These are phyloP conservation scores for Saturnia pavonia DNA, from an alignment of 2,888 invertebrate species.

Conservation along the genomic window DNA sequence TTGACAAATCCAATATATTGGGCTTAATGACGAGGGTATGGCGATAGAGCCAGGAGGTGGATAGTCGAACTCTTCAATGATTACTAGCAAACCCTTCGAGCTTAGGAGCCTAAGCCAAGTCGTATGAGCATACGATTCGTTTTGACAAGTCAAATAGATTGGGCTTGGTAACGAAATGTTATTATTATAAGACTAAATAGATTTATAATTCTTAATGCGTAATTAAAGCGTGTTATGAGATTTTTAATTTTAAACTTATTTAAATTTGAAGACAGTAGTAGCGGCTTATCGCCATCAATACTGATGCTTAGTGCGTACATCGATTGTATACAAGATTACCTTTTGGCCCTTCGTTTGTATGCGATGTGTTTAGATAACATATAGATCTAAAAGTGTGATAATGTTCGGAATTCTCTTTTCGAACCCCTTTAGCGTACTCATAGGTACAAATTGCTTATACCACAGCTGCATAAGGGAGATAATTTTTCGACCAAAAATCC, in stretches of 20 bases:
- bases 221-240: no score
- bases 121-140: no score
- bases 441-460: not conserved
- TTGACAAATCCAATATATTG: no score
- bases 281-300: not conserved
- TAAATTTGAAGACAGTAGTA: not conserved
- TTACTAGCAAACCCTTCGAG: no score
- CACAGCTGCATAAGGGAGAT: not conserved
- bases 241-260: not conserved
- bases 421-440: not conserved
- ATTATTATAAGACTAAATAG: no score
- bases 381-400: slow-evolving; percentile 6
- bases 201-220: no score
- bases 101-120: no score
- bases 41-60: no score
- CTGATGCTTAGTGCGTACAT: not conserved
- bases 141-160: no score
- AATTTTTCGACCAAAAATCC: not conserved
- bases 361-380: slow-evolving; percentile 3
- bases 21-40: no score
- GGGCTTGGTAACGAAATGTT: no score
- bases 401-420: not conserved
- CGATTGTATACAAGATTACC: not conserved
- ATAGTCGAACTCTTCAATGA: no score
- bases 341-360: slow-evolving; percentile 10